Evolutionary conservation across 2,797 vertebrate genomes (phyloP).

Genomic region (Anableps anableps): DNA sequence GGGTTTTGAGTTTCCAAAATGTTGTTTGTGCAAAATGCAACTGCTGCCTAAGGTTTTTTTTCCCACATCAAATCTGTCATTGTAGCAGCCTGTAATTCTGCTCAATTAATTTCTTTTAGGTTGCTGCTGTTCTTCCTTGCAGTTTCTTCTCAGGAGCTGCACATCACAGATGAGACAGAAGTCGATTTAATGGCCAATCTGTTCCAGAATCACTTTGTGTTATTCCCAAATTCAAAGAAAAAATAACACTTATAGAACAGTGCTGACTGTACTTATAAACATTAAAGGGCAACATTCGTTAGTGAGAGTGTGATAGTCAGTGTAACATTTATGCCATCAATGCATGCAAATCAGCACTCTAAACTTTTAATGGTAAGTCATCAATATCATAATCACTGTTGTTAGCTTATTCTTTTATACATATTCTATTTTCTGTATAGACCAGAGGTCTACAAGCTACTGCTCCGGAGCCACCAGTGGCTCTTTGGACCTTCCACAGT

Average conservation of each 20-base stretch:
- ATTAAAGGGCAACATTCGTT: background rate
- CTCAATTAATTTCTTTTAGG: conserved; percentile 5
- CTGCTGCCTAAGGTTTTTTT: background rate
- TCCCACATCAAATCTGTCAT: conserved; percentile 14
- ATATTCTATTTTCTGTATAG: background rate
- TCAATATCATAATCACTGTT: background rate
- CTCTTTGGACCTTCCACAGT: too few relatives aligned
- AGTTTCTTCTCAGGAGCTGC: background rate
- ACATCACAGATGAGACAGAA: conserved; percentile 14
- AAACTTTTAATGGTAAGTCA: background rate
- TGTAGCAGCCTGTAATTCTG: background rate
- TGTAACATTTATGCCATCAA: background rate
- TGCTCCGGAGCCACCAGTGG: too few relatives aligned
- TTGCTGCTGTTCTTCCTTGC: background rate
- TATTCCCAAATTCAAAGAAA: background rate
- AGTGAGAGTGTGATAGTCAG: background rate
- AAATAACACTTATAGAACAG: background rate
- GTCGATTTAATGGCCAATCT: conserved; percentile 40
- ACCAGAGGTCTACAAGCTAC: too few relatives aligned
- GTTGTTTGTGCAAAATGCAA: background rate
- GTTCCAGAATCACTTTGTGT: conserved; percentile 5
- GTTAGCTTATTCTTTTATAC: background rate
- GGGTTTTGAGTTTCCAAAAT: background rate
- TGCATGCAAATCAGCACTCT: background rate
- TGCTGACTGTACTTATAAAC: background rate